Percentiles rank a stretch among this genome's conserved stretches.
Conservation (phyloP, 2,113 vertebrate genomes). For the Gymnorhina tibicen region DNA sequence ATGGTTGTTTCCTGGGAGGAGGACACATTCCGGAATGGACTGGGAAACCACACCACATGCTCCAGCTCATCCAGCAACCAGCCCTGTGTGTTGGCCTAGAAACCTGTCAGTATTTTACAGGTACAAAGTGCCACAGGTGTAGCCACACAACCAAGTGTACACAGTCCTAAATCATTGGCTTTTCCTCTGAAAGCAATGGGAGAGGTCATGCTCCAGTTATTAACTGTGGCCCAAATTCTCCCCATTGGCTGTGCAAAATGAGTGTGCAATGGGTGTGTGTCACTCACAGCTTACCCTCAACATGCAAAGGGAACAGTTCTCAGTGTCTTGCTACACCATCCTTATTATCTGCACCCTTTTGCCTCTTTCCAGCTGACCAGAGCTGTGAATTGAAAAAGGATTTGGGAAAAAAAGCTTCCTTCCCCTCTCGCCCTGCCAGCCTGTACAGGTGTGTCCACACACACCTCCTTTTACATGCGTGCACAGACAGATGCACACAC, state of each 20-base stretch:
- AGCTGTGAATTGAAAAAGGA: neutral
- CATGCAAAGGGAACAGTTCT: neutral
- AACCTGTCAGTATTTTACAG: neutral
- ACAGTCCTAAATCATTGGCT: accelerated
- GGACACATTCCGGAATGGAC: neutral
- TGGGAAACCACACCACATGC: accelerated
- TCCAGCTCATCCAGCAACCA: neutral
- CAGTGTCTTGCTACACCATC: accelerated
- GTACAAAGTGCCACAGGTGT: accelerated
- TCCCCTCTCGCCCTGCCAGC: neutral
- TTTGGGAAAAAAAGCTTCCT: neutral
- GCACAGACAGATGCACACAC: too few relatives aligned
- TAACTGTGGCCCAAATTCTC: neutral
- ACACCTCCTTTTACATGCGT: neutral
- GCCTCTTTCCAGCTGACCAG: neutral
- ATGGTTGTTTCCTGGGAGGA: neutral
- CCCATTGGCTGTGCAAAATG: neutral
- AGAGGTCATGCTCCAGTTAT: neutral
- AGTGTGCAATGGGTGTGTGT: too few relatives aligned
- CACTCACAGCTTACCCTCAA: neutral
- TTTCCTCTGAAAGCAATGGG: neutral
- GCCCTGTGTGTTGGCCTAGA: neutral
- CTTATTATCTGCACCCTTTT: neutral
- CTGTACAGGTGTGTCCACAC: neutral
- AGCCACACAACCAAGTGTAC: neutral